A percentile compares a stretch with the other conserved stretches of the same genome.
Conservation (phyloP, 1,140 invertebrate species). For the Pogonus chalceus region DNA sequence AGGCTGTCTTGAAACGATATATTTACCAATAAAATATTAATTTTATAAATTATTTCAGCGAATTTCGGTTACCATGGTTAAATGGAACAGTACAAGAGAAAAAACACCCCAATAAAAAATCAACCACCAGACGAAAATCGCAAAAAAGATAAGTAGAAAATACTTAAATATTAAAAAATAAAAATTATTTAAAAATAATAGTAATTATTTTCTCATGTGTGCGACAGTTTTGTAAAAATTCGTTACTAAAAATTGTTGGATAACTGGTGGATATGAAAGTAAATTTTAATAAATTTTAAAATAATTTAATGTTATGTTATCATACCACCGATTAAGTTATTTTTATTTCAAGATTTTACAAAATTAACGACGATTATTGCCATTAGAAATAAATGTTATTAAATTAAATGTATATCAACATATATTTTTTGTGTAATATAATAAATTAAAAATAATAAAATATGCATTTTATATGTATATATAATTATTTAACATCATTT, state of each 20-base stretch:
- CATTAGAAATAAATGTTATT: background rate
- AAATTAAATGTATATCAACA: background rate
- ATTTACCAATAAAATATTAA: too few species aligned
- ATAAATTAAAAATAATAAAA: background rate
- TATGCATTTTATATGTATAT: background rate
- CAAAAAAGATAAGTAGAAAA: slow-evolving; percentile 32
- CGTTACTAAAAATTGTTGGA: background rate
- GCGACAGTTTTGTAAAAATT: background rate
- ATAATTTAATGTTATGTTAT: background rate
- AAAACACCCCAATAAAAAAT: slow-evolving; percentile 28
- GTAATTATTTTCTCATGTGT: background rate
- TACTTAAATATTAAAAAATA: background rate
- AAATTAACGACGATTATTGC: background rate
- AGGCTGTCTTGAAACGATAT: too few species aligned
- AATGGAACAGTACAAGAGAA: slow-evolving; percentile 21
- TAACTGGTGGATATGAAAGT: background rate
- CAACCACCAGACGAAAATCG: slow-evolving; percentile 38
- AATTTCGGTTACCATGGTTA: slow-evolving; percentile 43
- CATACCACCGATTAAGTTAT: background rate
- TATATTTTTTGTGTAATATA: background rate
- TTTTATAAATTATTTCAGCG: slow-evolving; percentile 31
- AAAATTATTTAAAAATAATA: background rate
- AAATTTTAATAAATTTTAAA: background rate
- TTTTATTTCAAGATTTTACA: background rate
- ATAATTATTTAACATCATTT: too few species aligned